Evolutionary conservation across 2,888 invertebrate species (phyloP), one percentile per base, ranked within the genome.

Genomic region (Dermolepida albohirtum): DNA sequence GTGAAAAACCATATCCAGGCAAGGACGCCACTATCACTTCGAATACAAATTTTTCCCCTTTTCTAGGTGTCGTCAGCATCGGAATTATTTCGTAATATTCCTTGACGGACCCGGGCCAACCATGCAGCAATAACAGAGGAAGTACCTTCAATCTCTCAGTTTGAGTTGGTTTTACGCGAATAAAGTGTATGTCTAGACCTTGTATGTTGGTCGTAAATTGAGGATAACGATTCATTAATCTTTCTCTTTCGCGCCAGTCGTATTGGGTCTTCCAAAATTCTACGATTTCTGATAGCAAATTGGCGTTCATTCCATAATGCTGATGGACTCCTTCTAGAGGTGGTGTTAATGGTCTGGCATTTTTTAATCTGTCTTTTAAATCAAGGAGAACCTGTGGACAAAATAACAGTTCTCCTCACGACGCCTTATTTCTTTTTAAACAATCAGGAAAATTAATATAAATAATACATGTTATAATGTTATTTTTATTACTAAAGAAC

Each of bases 91-190:
- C 89, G 76, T 91, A 91, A 82, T 95, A 96, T 82, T 96, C 96
- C 14, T 90, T 85, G 1, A 95, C 86, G 0, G 93, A 94, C 0
- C 95, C 94, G 0, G 96, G 95, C 96, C 96, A 96, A 41, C 96
- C 96, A 78, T 96, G 96, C 11, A 92, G 81, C 43, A 96, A 74
- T 1, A 94, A 81, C 0, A 94, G 77, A 0, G 94, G 92, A 0
- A 91, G 71, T 0, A 88, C 85, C 76, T 86, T 79, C 1, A 77
- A 39, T 4, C 72, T 72, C 22, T 68, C 22, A 0, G 75, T 68
- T 78, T 73, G 68, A 59, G 75, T 80, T 5, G 89, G 89, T 81
- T 89, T 90, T 1, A 87, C 86, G 73, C 89, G 90, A 14, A 92
- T 79, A 78, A 89, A 93, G 78, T 92, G 90, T 69, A 93, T 86